phyloP scores from a whole-genome alignment of 2,113 vertebrate genomes.

The Dromas ardeola region DNA sequence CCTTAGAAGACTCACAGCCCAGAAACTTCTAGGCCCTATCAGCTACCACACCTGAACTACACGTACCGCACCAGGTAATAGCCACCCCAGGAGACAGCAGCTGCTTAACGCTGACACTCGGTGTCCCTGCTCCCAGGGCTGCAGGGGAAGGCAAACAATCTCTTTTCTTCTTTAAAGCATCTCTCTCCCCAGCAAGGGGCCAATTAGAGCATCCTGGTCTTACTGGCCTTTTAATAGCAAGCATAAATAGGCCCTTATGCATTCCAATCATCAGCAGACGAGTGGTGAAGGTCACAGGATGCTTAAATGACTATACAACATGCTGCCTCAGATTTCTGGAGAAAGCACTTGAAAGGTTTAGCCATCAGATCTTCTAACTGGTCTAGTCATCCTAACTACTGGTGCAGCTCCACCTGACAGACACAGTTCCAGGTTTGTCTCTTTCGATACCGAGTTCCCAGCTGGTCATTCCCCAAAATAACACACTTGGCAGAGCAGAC shows the following conservation, averaged over 20 bases:
- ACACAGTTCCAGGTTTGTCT: not conserved
- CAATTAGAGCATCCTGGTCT: slow-evolving; percentile 20
- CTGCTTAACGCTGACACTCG: not conserved
- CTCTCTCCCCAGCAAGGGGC: slow-evolving; percentile 35
- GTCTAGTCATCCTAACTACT: not conserved
- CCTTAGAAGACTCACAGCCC: not conserved
- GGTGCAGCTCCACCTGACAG: not conserved
- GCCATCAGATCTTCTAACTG: not conserved
- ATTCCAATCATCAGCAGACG: slow-evolving; percentile 37
- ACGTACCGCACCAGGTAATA: not conserved
- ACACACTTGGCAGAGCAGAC: not conserved
- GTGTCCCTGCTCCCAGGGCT: not conserved
- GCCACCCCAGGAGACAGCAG: not conserved
- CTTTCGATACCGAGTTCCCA: not conserved
- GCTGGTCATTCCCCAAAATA: not conserved
- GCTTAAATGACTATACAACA: not conserved
- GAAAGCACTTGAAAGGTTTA: not conserved
- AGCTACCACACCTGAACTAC: not conserved
- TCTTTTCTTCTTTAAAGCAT: slow-evolving; percentile 2
- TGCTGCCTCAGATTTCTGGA: not conserved
- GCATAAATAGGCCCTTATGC: slow-evolving; percentile 12
- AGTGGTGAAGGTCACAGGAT: slow-evolving; percentile 28
- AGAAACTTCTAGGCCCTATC: not conserved
- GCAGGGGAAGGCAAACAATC: not conserved
- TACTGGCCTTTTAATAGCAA: slow-evolving; percentile 41